These are phyloP conservation scores for Tenualosa thibaudeaui DNA, from an alignment of 2,797 vertebrate species.

Conservation along the genomic window DNA sequence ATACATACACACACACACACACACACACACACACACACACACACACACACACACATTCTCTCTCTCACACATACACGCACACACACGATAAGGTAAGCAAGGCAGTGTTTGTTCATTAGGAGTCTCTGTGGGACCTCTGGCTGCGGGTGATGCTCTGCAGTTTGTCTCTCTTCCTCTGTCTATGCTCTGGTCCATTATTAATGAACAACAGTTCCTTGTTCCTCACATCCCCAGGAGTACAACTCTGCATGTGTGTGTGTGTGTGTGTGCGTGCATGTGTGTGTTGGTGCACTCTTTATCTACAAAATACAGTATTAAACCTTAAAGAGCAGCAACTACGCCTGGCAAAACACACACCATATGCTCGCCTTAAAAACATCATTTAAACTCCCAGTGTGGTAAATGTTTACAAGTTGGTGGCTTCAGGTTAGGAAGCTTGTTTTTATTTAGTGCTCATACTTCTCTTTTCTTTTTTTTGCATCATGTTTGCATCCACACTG, in stretches of 20 bases:
- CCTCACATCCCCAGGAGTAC: slow-evolving; percentile 32
- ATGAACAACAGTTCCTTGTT: slow-evolving; percentile 9
- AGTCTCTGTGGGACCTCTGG: slow-evolving; percentile 20
- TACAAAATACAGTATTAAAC: slow-evolving; percentile 15
- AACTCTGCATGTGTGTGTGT: slow-evolving; percentile 1
- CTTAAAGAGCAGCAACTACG: slow-evolving; percentile 2
- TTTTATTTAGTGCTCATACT: neutral
- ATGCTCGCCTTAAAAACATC: slow-evolving; percentile 2
- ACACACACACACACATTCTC: slow-evolving; percentile 7
- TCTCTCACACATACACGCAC: slow-evolving; percentile 21
- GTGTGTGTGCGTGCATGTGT: slow-evolving; percentile 31
- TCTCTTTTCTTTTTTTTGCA: neutral
- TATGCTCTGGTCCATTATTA: slow-evolving; percentile 56
- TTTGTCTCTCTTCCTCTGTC: slow-evolving; percentile 57
- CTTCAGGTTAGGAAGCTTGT: neutral
- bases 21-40: slow-evolving; percentile 22
- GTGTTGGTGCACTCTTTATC: slow-evolving; percentile 9
- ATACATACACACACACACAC: slow-evolving; percentile 16
- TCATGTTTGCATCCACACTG: neutral
- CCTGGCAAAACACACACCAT: neutral
- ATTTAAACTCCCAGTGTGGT: neutral
- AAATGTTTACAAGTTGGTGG: neutral
- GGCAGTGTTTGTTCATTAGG: slow-evolving; percentile 16
- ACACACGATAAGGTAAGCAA: neutral
- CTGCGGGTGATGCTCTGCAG: slow-evolving; percentile 47